Evolutionary conservation across 2,888 invertebrate genomes (phyloP).

Genomic region (Blastobasis lacticolella): DNA sequence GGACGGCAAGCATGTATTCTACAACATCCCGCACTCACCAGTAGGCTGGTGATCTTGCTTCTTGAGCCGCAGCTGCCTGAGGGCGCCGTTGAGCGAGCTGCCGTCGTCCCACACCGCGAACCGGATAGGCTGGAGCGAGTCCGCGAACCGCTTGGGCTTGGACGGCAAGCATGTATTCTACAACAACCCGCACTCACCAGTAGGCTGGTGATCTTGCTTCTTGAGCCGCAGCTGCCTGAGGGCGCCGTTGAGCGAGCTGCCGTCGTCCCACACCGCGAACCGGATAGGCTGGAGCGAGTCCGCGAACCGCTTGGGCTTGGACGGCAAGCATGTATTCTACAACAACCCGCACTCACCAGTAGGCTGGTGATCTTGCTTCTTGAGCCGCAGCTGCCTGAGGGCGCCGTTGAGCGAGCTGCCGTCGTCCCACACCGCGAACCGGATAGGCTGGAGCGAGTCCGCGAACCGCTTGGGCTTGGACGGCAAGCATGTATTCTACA

Average conservation of each 20-base stretch:
- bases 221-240: too few species aligned
- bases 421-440: slow-evolving; percentile 94
- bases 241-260: slow-evolving; percentile 86
- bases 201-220: too few species aligned
- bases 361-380: slow-evolving; percentile 85
- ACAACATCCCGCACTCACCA: too few species aligned
- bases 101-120: slow-evolving; percentile 96
- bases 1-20: too few species aligned
- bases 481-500: too few species aligned
- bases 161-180: too few species aligned
- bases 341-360: too few species aligned
- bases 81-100: slow-evolving; percentile 84
- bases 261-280: slow-evolving; percentile 94
- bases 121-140: slow-evolving; percentile 88
- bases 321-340: too few species aligned
- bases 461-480: slow-evolving; percentile 96
- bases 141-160: slow-evolving; percentile 97
- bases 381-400: slow-evolving; percentile 80
- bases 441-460: slow-evolving; percentile 88
- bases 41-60: too few species aligned
- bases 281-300: slow-evolving; percentile 89
- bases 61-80: too few species aligned
- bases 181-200: too few species aligned
- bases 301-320: slow-evolving; percentile 97
- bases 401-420: slow-evolving; percentile 87